Evolutionary conservation across 2,113 vertebrate species (phyloP).

Genomic region (Rhinogobius similis): DNA sequence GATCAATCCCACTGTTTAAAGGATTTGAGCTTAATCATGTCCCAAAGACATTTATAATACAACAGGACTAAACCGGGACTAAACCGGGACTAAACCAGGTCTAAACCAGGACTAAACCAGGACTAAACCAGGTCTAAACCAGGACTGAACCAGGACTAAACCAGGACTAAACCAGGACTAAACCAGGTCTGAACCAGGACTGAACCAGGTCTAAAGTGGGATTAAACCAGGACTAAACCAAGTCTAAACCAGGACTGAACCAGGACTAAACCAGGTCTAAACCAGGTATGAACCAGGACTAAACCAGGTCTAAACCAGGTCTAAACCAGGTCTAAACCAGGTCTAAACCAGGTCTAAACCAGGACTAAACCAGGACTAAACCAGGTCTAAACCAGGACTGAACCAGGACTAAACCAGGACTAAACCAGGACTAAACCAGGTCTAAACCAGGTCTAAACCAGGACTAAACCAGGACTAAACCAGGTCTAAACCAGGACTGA

Average conservation of each 20-base stretch:
- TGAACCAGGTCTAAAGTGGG: neutral
- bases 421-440: neutral
- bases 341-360: neutral
- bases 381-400: neutral
- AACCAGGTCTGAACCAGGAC: neutral
- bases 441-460: neutral
- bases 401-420: neutral
- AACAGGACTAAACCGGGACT: neutral
- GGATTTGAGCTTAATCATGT: too few species aligned
- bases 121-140: neutral
- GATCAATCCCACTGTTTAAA: too few species aligned
- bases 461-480: neutral
- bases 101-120: neutral
- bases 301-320: neutral
- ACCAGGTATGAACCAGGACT: neutral
- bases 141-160: too few species aligned
- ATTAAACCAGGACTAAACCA: neutral
- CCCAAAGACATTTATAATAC: too few species aligned
- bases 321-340: neutral
- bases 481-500: neutral
- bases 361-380: neutral
- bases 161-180: neutral
- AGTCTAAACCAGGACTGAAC: neutral
- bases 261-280: neutral
- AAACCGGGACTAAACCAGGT: neutral